Evolutionary conservation across 2,888 invertebrate species (phyloP).

Genomic region (Flexamia atlantica): DNA sequence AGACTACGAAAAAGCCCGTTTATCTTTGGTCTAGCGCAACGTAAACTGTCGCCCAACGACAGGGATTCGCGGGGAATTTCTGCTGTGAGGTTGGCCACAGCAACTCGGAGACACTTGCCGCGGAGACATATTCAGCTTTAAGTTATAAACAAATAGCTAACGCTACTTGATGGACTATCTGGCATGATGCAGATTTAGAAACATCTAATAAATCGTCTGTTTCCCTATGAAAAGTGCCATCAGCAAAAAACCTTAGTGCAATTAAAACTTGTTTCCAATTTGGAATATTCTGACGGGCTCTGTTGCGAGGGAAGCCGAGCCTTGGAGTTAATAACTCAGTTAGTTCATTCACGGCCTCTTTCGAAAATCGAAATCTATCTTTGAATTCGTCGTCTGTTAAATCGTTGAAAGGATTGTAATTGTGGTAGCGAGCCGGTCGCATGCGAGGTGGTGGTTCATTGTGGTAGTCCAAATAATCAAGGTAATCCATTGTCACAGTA

Average conservation of each 20-base stretch:
- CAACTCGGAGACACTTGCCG: too few species aligned
- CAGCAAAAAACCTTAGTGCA: conserved; percentile 27
- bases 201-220: not conserved
- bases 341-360: conserved; percentile 23
- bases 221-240: conserved; percentile 14
- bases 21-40: too few species aligned
- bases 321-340: conserved; percentile 1
- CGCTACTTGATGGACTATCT: not conserved
- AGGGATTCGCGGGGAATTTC: too few species aligned
- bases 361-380: conserved; percentile 9
- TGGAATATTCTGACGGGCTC: conserved; percentile 1
- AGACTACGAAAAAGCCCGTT: too few species aligned
- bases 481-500: not conserved
- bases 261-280: conserved; percentile 30
- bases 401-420: not conserved
- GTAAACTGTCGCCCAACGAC: too few species aligned
- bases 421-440: not conserved
- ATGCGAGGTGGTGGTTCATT: not conserved
- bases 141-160: not conserved
- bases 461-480: not conserved
- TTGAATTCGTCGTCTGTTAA: not conserved
- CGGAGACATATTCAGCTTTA: not conserved
- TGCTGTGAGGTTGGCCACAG: too few species aligned
- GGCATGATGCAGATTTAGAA: not conserved
- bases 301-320: not conserved